A percentile compares a stretch with the other conserved stretches of the same genome.
Evolutionary conservation across 2,113 vertebrate species (phyloP).

Genomic region (Atractosteus spatula): DNA sequence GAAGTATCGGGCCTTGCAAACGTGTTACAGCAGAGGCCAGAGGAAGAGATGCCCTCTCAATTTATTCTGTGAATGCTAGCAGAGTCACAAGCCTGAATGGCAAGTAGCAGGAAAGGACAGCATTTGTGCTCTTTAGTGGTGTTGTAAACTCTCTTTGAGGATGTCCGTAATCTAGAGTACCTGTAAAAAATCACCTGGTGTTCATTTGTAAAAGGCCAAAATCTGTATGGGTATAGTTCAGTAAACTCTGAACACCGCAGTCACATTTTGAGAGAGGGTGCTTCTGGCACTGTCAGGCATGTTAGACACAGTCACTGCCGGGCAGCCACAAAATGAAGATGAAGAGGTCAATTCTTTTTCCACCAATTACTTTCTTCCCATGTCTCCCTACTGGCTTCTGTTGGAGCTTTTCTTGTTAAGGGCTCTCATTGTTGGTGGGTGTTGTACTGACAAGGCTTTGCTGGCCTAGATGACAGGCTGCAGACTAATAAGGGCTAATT

Average conservation of each 20-base stretch:
- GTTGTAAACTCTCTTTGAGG: no score
- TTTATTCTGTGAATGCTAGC: no score
- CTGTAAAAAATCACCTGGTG: not conserved
- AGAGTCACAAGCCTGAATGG: no score
- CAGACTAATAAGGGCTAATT: slow-evolving; percentile 49
- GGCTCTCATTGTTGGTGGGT: slow-evolving; percentile 31
- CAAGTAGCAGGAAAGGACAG: no score
- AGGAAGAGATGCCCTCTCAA: no score
- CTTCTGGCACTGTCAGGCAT: not conserved
- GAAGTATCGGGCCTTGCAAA: not conserved
- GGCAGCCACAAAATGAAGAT: slow-evolving; percentile 1
- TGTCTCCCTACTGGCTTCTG: slow-evolving; percentile 27
- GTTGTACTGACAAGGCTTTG: slow-evolving; percentile 31
- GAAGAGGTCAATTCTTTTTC: slow-evolving; percentile 36
- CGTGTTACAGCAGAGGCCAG: not conserved
- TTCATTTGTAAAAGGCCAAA: no score
- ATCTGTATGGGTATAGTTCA: no score
- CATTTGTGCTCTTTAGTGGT: no score
- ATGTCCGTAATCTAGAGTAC: not conserved
- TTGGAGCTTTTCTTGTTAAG: slow-evolving; percentile 39
- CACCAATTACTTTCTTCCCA: slow-evolving; percentile 44
- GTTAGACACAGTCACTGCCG: slow-evolving; percentile 6
- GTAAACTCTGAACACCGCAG: no score
- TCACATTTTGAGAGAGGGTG: not conserved
- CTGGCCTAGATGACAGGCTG: slow-evolving; percentile 40